A percentile compares a stretch with the other conserved stretches of the same genome.
These are phyloP conservation scores for Noctua comes DNA, from an alignment of 2,888 invertebrate genomes.

Conservation along the genomic window DNA sequence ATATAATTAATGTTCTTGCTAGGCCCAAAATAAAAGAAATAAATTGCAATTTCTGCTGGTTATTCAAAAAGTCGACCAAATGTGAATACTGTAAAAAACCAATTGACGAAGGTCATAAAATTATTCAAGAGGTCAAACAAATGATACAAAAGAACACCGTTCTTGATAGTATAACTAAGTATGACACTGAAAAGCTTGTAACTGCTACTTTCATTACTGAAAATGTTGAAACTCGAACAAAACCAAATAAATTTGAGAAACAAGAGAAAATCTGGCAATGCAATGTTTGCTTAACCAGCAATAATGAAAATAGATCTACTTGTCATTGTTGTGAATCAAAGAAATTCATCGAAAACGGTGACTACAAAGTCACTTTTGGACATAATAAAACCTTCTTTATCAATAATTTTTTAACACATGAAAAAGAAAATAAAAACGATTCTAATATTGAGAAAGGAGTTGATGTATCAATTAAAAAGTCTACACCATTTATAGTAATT, in stretches of 20 bases:
- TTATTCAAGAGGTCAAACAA: slow-evolving; percentile 4
- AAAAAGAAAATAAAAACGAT: background rate
- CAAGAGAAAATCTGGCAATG: slow-evolving; percentile 73
- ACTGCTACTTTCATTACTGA: background rate
- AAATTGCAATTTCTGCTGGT: slow-evolving; percentile 75
- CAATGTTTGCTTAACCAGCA: slow-evolving; percentile 74
- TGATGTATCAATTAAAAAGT: background rate
- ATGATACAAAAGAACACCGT: background rate
- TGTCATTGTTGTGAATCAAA: slow-evolving; percentile 77
- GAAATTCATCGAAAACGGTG: slow-evolving; percentile 37
- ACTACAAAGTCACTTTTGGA: slow-evolving; percentile 61
- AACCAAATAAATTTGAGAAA: background rate
- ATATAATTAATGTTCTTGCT: background rate
- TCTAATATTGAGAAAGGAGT: background rate
- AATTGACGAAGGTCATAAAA: slow-evolving; percentile 23
- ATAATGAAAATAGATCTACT: slow-evolving; percentile 64
- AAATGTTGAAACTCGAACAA: background rate
- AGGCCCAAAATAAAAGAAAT: background rate
- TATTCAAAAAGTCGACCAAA: slow-evolving; percentile 68
- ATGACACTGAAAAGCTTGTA: background rate
- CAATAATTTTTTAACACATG: background rate
- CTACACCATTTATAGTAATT: background rate
- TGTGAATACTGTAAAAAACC: slow-evolving; percentile 74
- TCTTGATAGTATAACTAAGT: background rate
- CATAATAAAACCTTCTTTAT: slow-evolving; percentile 42